These are phyloP conservation scores for Astyanax mexicanus DNA, from an alignment of 2,797 vertebrate genomes.

Conservation along the genomic window DNA sequence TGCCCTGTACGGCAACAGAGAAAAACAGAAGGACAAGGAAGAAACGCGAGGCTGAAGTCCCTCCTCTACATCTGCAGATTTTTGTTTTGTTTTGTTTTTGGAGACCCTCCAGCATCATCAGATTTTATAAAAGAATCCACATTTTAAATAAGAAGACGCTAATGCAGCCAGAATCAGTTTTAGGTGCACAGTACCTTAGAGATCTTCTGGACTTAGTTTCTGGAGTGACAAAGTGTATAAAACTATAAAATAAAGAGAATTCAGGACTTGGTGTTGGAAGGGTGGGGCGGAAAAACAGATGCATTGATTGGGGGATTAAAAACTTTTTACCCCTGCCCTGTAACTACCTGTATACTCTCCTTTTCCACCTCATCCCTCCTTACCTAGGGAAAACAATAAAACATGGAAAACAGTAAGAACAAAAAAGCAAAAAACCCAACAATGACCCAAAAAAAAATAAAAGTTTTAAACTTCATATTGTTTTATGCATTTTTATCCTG, in stretches of 20 bases:
- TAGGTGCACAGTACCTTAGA: neutral
- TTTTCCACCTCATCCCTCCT: neutral
- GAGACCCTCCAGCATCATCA: neutral
- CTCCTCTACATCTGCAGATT: neutral
- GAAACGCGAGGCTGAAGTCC: neutral
- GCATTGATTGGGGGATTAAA: neutral
- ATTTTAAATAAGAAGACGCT: neutral
- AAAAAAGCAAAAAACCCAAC: neutral
- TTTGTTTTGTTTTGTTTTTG: neutral
- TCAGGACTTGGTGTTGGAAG: neutral
- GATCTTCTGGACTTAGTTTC: neutral
- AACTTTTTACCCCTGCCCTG: conserved; percentile 3
- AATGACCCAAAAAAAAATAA: conserved; percentile 22
- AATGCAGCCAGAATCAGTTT: neutral
- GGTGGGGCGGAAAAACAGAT: neutral
- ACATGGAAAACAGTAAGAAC: neutral
- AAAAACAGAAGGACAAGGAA: neutral
- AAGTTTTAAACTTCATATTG: conserved; percentile 14
- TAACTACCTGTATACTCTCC: neutral
- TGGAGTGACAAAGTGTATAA: neutral
- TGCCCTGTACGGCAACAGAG: neutral
- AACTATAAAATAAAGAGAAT: too few relatives aligned
- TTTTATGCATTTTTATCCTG: neutral
- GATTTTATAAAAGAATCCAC: neutral
- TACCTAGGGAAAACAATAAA: neutral